These are phyloP conservation scores for Drosophila trapezifrons DNA, from an alignment of 1,140 invertebrate species.

Conservation along the genomic window DNA sequence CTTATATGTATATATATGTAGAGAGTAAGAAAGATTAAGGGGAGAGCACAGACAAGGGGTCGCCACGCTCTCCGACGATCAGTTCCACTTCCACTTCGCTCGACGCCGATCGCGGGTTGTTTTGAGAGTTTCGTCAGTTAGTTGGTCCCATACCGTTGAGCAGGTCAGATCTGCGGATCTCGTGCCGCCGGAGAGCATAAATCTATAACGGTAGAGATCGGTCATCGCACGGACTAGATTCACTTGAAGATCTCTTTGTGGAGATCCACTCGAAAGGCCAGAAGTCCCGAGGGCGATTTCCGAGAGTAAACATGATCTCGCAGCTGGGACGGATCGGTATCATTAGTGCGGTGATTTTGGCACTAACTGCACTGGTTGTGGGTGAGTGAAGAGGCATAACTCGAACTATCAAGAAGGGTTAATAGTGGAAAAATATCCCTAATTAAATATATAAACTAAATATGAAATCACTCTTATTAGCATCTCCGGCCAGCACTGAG, in stretches of 20 bases:
- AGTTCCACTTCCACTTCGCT: neutral
- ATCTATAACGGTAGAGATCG: conserved; percentile 25
- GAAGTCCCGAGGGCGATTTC: conserved; percentile 11
- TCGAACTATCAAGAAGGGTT: neutral
- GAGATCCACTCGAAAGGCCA: conserved; percentile 15
- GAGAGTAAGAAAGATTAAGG: neutral
- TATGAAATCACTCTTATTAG: conserved; percentile 3
- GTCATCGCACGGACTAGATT: conserved; percentile 56
- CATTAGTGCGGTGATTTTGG: conserved; percentile 19
- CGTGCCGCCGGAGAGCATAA: conserved; percentile 1
- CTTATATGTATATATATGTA: neutral
- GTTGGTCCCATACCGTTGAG: conserved; percentile 57
- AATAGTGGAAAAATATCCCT: too few relatives aligned
- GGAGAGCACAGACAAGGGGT: conserved; percentile 31
- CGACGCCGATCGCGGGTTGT: conserved; percentile 6
- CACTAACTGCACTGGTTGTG: conserved; percentile 8
- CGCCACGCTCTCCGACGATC: conserved; percentile 35
- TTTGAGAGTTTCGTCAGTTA: conserved; percentile 42
- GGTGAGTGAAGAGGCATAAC: too few relatives aligned
- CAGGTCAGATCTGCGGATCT: conserved; percentile 40
- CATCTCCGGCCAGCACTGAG: conserved; percentile 15
- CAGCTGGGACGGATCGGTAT: conserved; percentile 22
- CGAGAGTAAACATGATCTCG: conserved; percentile 26
- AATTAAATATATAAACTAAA: neutral
- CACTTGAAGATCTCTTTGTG: neutral